Evolutionary conservation across 2,888 invertebrate species (phyloP).

Genomic region (Sylvicola fuscatus): DNA sequence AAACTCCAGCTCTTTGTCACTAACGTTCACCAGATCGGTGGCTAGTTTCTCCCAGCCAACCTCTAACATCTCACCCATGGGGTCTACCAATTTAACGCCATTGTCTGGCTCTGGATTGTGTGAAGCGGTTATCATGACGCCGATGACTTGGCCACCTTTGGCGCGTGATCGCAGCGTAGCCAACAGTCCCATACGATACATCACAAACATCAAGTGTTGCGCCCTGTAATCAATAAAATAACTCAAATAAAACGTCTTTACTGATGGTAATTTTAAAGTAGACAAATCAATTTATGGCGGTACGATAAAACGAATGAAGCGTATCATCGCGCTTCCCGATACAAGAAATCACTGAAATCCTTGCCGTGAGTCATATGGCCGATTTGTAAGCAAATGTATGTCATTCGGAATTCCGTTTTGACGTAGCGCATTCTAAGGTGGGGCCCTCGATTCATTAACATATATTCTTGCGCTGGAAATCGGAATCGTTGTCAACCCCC

Average conservation of each 20-base stretch:
- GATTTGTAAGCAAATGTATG: too few species aligned
- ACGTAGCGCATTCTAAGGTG: too few species aligned
- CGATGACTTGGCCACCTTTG: slow-evolving; percentile 70
- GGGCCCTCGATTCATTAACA: too few species aligned
- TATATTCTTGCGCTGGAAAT: not conserved
- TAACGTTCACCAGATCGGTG: slow-evolving; percentile 68
- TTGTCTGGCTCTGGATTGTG: slow-evolving; percentile 95
- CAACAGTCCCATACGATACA: slow-evolving; percentile 86
- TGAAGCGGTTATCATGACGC: slow-evolving; percentile 98
- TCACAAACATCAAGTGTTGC: slow-evolving; percentile 65
- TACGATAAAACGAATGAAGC: too few species aligned
- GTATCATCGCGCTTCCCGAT: too few species aligned
- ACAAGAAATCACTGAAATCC: too few species aligned
- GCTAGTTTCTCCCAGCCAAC: slow-evolving; percentile 80
- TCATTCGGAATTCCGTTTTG: too few species aligned
- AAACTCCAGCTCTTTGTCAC: slow-evolving; percentile 49
- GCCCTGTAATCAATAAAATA: slow-evolving; percentile 43
- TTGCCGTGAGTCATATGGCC: too few species aligned
- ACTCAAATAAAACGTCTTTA: too few species aligned
- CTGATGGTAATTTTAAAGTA: too few species aligned
- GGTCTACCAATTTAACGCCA: slow-evolving; percentile 91
- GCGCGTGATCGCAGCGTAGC: slow-evolving; percentile 72
- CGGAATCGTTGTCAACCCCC: too few species aligned
- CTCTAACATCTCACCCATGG: slow-evolving; percentile 91
- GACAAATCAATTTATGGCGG: too few species aligned